These are phyloP conservation scores for Nestor notabilis DNA, from an alignment of 2,113 vertebrate genomes.

Conservation along the genomic window DNA sequence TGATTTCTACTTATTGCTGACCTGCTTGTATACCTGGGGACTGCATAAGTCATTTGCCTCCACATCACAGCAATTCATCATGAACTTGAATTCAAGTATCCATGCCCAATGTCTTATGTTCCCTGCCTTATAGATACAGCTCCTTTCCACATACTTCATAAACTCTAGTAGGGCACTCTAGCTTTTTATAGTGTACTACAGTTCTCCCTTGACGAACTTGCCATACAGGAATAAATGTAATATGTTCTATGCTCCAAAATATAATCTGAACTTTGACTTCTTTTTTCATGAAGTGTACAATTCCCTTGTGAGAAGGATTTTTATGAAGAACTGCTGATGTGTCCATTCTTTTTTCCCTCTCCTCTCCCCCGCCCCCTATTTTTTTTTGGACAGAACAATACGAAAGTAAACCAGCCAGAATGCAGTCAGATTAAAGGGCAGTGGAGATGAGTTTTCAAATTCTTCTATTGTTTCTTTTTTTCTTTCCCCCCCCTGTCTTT, in stretches of 20 bases:
- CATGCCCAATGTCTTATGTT: neutral
- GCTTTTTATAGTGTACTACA: neutral
- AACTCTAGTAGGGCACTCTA: neutral
- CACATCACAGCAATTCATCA: neutral
- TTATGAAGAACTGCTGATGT: neutral
- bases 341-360: neutral
- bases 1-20: neutral
- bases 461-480: neutral
- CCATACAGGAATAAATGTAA: slow-evolving; percentile 1
- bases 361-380: accelerated
- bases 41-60: neutral
- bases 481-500: accelerated
- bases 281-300: neutral
- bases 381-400: neutral
- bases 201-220: neutral
- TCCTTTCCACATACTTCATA: neutral
- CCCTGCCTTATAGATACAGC: neutral
- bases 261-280: neutral
- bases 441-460: neutral
- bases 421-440: neutral
- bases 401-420: neutral
- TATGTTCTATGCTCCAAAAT: neutral
- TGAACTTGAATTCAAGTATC: neutral
- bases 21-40: neutral
- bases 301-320: neutral